Percentiles rank a stretch among this genome's conserved stretches.
Evolutionary conservation across 1,140 invertebrate genomes (phyloP).

Genomic region (Argopecten irradians): DNA sequence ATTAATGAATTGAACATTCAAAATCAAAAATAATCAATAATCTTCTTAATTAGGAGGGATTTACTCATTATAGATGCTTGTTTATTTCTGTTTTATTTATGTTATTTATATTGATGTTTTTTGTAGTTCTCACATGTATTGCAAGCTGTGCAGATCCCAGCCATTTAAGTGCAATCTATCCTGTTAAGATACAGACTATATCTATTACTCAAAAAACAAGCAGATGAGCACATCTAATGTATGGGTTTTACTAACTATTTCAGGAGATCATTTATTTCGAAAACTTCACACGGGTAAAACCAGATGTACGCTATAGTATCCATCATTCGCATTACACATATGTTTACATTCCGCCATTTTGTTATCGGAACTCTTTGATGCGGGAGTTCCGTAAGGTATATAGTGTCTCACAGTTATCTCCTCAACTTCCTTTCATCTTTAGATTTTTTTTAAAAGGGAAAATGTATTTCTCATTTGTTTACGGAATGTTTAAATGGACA

Average conservation of each 20-base stretch:
- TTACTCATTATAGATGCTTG: no score
- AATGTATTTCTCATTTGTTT: background rate
- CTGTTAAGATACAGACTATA: background rate
- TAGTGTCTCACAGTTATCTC: background rate
- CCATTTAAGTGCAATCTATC: background rate
- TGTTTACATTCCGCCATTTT: conserved; percentile 17
- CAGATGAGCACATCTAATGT: background rate
- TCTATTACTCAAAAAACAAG: background rate
- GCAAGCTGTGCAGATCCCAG: background rate
- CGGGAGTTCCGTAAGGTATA: background rate
- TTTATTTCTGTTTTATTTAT: no score
- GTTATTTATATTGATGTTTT: no score
- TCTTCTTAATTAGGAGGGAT: no score
- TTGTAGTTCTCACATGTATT: no score
- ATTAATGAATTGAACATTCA: no score
- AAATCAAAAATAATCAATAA: no score
- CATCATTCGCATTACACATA: background rate
- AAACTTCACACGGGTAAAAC: background rate
- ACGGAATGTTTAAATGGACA: conserved; percentile 1
- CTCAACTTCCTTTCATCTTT: background rate
- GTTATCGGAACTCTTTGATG: conserved; percentile 21
- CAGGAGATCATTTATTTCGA: background rate
- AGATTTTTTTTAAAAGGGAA: background rate
- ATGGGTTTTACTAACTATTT: background rate
- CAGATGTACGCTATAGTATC: background rate